phyloP scores from a whole-genome alignment of 2,797 vertebrate genomes.

The Coilia nasus region DNA sequence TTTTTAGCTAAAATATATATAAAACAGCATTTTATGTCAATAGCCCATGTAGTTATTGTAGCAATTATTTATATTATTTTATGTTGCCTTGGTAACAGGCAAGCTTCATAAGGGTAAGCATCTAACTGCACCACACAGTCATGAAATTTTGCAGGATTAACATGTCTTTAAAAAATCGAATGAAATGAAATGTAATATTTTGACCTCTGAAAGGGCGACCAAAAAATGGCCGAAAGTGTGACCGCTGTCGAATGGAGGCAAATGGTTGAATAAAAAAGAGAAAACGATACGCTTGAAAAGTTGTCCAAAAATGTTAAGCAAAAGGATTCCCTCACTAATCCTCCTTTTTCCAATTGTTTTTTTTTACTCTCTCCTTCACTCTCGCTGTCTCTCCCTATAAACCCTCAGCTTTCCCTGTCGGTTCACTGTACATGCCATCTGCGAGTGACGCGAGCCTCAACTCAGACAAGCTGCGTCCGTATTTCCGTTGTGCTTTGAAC shows the following conservation, averaged over 20 bases:
- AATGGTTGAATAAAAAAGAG: constrained; percentile 50
- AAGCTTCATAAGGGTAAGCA: neutral
- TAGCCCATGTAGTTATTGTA: too few relatives aligned
- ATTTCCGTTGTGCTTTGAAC: constrained; percentile 54
- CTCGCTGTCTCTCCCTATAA: constrained; percentile 30
- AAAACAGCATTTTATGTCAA: neutral
- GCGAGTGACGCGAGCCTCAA: constrained; percentile 67
- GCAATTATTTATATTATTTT: neutral
- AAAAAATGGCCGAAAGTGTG: neutral
- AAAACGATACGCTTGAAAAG: constrained; percentile 67
- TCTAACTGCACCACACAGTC: neutral
- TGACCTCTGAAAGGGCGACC: neutral
- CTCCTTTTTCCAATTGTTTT: constrained; percentile 62
- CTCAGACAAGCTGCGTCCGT: constrained; percentile 64
- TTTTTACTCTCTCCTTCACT: constrained; percentile 32
- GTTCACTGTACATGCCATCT: constrained; percentile 74
- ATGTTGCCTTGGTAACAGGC: neutral
- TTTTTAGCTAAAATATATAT: too few relatives aligned
- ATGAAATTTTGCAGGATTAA: neutral
- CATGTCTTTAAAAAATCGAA: neutral
- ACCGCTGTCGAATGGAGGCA: neutral
- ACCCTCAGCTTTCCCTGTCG: constrained; percentile 56
- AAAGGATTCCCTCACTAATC: constrained; percentile 75
- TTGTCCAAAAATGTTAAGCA: constrained; percentile 68
- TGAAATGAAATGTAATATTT: neutral